Conservation (phyloP, 30 jellyfish, hydroid and myxozoan genomes). For the Turritopsis dohrnii region DNA sequence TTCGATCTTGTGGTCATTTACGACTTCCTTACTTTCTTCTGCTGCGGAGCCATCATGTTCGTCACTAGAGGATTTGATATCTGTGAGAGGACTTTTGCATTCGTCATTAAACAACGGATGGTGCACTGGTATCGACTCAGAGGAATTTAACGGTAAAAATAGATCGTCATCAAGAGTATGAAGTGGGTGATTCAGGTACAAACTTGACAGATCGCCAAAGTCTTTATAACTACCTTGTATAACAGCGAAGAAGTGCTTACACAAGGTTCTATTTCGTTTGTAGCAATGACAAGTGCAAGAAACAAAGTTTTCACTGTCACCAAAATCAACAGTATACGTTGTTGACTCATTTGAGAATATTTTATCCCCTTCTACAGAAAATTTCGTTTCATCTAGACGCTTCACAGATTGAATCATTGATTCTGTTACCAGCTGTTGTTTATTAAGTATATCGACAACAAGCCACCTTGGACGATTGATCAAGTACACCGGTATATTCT, state of each 20-base stretch:
- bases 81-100: too few relatives aligned
- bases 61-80: too few relatives aligned
- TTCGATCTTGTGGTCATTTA: too few relatives aligned
- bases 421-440: background rate
- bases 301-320: too few relatives aligned
- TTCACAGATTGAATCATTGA: background rate
- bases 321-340: background rate
- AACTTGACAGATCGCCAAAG: background rate
- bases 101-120: too few relatives aligned
- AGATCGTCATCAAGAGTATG: background rate
- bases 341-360: background rate
- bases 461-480: background rate
- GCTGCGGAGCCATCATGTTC: too few relatives aligned
- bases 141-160: too few relatives aligned
- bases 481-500: background rate
- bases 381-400: background rate
- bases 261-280: background rate
- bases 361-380: background rate
- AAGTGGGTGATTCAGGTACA: background rate
- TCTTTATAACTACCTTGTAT: background rate
- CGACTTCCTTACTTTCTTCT: too few relatives aligned
- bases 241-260: slow-evolving; percentile 8
- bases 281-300: background rate
- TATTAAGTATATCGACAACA: background rate
- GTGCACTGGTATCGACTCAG: too few relatives aligned